Evolutionary conservation across 2,888 invertebrate genomes (phyloP), one percentile per base, ranked within the genome.

Genomic region (Gari tellinella): DNA sequence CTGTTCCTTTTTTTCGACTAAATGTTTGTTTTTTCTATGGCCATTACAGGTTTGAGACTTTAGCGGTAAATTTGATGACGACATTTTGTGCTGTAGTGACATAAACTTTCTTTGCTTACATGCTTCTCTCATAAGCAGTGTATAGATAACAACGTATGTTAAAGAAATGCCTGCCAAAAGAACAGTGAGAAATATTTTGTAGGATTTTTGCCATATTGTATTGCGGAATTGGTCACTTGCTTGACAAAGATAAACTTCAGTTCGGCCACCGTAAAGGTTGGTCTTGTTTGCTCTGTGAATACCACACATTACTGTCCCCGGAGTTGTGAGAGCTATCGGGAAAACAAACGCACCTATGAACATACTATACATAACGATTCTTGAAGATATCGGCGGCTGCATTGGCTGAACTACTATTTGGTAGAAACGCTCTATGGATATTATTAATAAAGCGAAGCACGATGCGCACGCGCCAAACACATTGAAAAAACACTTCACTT

Each of bases 401-500:
- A 78, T 48, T 14, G 78, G 78, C 40, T 66, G 62, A 15, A 66
- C 66, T 5, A 67, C 73, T 52, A 70, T 73, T 21, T 73, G 43
- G 23, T 57, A 77, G 21, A 61, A 61, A 40, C 78, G 51, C 52
- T 78, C 78, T 10, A 78, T 46, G 5, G 73, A 78, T 21, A 78
- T 73, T 0, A 78, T 67, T 0, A 78, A 40, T 14, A 78, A 41
- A 8, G 78, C 73, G 4, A 78, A 31, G 46, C 69, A 73, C 1
- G 78, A 73, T 1, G 78, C 57, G 5, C 73, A 52, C 10, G 78
- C 66, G 2, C 69, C 69, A 31, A 73, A 73, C n/a, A 77, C 72
- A 31, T 72, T 77, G 31, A 77, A 72, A 53, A 77, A 77, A 55
- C 77, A 77, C 40, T 77, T 77, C 1, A 62, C 58, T 40, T 77